These are phyloP conservation scores for Coleophora flavipennella DNA, from an alignment of 2,888 invertebrate genomes.

Conservation along the genomic window DNA sequence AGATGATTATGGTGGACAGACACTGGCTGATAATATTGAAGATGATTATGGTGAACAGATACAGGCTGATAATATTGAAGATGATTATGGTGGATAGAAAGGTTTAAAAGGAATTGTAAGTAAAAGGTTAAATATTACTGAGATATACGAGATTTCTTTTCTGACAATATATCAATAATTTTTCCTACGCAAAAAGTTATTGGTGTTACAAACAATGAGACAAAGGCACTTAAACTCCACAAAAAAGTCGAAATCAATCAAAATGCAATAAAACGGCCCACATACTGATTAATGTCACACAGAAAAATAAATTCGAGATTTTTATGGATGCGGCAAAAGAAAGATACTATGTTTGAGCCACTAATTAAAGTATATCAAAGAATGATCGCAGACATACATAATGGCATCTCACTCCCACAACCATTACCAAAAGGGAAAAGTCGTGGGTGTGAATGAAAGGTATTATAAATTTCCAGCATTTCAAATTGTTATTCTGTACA, in stretches of 20 bases:
- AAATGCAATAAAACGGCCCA: slow-evolving; percentile 12
- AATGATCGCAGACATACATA: slow-evolving; percentile 14
- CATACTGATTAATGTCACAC: slow-evolving; percentile 15
- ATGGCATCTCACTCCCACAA: slow-evolving; percentile 6
- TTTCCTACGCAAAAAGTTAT: too few relatives aligned
- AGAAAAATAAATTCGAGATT: slow-evolving; percentile 17
- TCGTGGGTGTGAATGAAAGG: slow-evolving; percentile 10
- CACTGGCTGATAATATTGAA: too few relatives aligned
- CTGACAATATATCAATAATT: too few relatives aligned
- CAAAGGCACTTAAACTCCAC: not conserved
- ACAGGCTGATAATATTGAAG: too few relatives aligned
- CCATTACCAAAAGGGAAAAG: slow-evolving; percentile 7
- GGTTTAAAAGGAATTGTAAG: too few relatives aligned
- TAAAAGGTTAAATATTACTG: too few relatives aligned
- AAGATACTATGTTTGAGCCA: slow-evolving; percentile 15
- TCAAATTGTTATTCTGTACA: not conserved
- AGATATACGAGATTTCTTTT: too few relatives aligned
- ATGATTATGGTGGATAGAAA: too few relatives aligned
- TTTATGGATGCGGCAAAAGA: slow-evolving; percentile 27
- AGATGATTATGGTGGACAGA: too few relatives aligned
- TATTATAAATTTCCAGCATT: slow-evolving; percentile 15
- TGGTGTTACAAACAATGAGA: not conserved
- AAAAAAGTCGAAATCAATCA: not conserved
- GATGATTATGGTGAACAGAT: too few relatives aligned
- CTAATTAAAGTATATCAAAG: slow-evolving; percentile 27